Base-by-base conservation (phyloP, 2,113 vertebrate genomes). In the Pogona vitticeps region DNA sequence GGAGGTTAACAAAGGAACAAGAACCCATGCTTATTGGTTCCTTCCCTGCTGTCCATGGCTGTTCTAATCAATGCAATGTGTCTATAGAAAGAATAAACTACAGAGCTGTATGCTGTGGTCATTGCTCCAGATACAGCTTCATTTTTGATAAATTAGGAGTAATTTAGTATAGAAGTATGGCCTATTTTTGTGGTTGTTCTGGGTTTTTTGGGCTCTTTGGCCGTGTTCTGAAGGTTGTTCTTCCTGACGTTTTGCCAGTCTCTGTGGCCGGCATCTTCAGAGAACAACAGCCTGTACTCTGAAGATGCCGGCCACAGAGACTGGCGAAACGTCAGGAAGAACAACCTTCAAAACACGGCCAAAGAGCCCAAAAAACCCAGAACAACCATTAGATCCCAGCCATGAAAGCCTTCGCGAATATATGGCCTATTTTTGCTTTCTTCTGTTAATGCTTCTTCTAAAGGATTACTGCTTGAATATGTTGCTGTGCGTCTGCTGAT, bases 401-500 rank as follows among this genome's bases (percentile, higher is more conserved):
- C n/a, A n/a, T n/a, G n/a, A n/a, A n/a, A n/a, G n/a, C n/a, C n/a
- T n/a, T n/a, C n/a, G n/a, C n/a, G n/a, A n/a, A n/a, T n/a, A n/a
- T 85, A 26, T 90, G 36, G 1, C 56, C 2, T 7, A 84, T 42
- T 40, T 82, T 86, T 89, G 88, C 61, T 85, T 75, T 68, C 68
- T 80, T 31, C 40, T 17, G 23, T 1, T 76, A 84, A 84, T 91
- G 79, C 70, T 59, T 82, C 84, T 3, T 80, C 86, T 86, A 92
- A 91, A 83, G 58, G 89, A 78, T 65, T 81, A 85, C 79, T 85
- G 72, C 86, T 79, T 86, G 90, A 71, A 90, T 86, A 0, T 23
- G 56, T 79, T 71, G 28, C 33, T 72, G 84, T 20, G 67, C 79
- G 83, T 90, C 85, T 89, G 83, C 84, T 90, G 91, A 82, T 83